These are phyloP conservation scores for Hirtodrosophila histrioides DNA, from an alignment of 2,888 invertebrate species.

Conservation along the genomic window DNA sequence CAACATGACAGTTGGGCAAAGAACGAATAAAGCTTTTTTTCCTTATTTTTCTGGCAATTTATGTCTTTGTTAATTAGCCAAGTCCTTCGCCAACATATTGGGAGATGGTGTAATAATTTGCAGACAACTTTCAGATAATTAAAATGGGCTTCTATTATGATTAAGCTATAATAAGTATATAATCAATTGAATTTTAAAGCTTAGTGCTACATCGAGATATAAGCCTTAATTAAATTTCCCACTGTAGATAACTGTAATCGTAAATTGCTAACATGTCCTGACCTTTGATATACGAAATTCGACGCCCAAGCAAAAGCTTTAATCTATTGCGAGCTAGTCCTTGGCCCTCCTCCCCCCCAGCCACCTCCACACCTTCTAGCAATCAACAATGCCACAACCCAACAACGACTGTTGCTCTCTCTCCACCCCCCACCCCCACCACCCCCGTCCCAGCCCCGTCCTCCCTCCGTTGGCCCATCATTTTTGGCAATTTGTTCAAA, in stretches of 20 bases:
- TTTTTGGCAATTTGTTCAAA: slow-evolving; percentile 75
- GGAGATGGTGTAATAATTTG: slow-evolving; percentile 2
- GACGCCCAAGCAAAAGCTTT: slow-evolving; percentile 39
- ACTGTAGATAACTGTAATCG: slow-evolving; percentile 28
- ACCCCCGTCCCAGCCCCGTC: neutral
- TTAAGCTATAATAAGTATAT: neutral
- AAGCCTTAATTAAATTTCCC: slow-evolving; percentile 28
- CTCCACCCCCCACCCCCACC: slow-evolving; percentile 5
- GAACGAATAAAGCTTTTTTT: slow-evolving; percentile 26
- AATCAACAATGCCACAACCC: slow-evolving; percentile 62
- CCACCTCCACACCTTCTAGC: slow-evolving; percentile 37
- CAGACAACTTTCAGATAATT: neutral
- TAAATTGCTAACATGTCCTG: slow-evolving; percentile 62
- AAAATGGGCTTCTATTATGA: neutral
- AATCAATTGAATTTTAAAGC: too few species aligned
- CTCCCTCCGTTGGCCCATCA: slow-evolving; percentile 31
- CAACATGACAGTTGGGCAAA: slow-evolving; percentile 31
- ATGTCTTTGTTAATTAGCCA: slow-evolving; percentile 39
- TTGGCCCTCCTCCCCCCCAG: neutral
- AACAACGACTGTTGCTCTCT: slow-evolving; percentile 63
- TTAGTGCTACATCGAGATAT: neutral
- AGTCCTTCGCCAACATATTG: neutral
- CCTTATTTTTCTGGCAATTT: slow-evolving; percentile 25
- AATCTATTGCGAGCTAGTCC: slow-evolving; percentile 44
- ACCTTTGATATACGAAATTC: slow-evolving; percentile 67